Percentiles rank a stretch among this genome's conserved stretches.
These are phyloP conservation scores for Chaetorhynchus papuensis DNA, from an alignment of 2,113 vertebrate species.

Conservation along the genomic window DNA sequence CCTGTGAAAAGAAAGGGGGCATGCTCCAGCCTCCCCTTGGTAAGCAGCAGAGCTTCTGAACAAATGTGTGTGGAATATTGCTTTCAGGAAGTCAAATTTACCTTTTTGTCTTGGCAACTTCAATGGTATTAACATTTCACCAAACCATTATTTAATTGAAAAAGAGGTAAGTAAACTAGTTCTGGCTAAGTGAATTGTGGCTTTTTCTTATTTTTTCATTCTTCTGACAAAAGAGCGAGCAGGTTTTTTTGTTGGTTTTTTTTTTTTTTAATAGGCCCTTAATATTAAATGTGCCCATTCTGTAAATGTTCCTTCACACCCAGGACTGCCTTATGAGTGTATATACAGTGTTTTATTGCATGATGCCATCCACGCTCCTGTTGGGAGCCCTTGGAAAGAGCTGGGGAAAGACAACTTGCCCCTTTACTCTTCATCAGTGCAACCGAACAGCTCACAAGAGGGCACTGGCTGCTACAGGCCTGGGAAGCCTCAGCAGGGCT, in stretches of 20 bases:
- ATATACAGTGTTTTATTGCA: not conserved
- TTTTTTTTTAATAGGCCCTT: not conserved
- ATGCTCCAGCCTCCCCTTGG: conserved; percentile 96
- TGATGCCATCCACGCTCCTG: not conserved
- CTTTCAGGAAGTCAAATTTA: not conserved
- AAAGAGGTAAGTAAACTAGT: not conserved
- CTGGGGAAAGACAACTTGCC: not conserved
- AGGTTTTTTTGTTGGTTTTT: not conserved
- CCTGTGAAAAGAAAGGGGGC: conserved; percentile 91
- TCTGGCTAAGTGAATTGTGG: not conserved
- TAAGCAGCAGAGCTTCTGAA: conserved; percentile 58
- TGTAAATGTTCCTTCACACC: not conserved
- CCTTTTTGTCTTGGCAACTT: not conserved
- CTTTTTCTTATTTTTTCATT: not conserved
- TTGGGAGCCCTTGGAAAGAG: not conserved
- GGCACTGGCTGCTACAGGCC: not conserved
- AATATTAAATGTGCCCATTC: not conserved
- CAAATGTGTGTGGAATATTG: not conserved
- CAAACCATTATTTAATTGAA: not conserved
- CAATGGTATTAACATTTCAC: not conserved
- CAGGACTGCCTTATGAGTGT: not conserved
- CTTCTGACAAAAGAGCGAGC: not conserved
- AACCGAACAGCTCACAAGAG: not conserved
- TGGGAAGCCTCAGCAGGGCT: rapidly evolving
- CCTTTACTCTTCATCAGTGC: not conserved